These are phyloP conservation scores for Tricholauxania praeusta DNA, from an alignment of 2,888 invertebrate genomes.

Conservation along the genomic window DNA sequence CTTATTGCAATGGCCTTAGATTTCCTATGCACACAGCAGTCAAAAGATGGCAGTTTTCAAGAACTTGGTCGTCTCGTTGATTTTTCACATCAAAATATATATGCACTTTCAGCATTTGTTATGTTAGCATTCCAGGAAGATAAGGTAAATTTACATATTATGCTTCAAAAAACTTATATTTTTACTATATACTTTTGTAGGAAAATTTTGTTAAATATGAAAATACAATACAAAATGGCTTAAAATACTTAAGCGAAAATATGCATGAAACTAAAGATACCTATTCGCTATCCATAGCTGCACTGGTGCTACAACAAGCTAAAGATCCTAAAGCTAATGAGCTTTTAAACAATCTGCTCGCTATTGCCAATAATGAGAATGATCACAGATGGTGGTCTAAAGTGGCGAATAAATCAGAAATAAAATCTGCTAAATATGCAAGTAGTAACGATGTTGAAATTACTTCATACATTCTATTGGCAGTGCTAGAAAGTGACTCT, in stretches of 20 bases:
- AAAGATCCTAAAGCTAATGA: slow-evolving; percentile 78
- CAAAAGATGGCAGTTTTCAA: slow-evolving; percentile 81
- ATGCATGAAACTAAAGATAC: slow-evolving; percentile 76
- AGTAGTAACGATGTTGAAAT: slow-evolving; percentile 82
- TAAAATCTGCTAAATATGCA: slow-evolving; percentile 54
- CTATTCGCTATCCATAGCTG: slow-evolving; percentile 82
- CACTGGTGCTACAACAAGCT: slow-evolving; percentile 82
- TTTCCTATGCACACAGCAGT: slow-evolving; percentile 80
- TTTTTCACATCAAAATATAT: slow-evolving; percentile 73
- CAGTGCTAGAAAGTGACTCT: slow-evolving; percentile 67
- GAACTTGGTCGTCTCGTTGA: slow-evolving; percentile 82
- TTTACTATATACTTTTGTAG: slow-evolving; percentile 20
- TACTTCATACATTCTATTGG: slow-evolving; percentile 88
- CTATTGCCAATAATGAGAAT: slow-evolving; percentile 62
- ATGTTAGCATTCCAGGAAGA: slow-evolving; percentile 81
- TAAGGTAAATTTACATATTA: slow-evolving; percentile 62
- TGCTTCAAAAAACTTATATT: no score
- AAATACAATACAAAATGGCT: slow-evolving; percentile 79
- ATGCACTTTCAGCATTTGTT: slow-evolving; percentile 85
- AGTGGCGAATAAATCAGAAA: slow-evolving; percentile 64
- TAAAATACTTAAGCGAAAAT: slow-evolving; percentile 79
- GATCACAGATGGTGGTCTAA: slow-evolving; percentile 86
- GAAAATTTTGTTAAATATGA: slow-evolving; percentile 69
- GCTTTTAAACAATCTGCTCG: slow-evolving; percentile 72
- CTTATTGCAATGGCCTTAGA: slow-evolving; percentile 77